Evolutionary conservation across 92 coral and sea anemone genomes (phyloP).

Genomic region (Micromussa lordhowensis): DNA sequence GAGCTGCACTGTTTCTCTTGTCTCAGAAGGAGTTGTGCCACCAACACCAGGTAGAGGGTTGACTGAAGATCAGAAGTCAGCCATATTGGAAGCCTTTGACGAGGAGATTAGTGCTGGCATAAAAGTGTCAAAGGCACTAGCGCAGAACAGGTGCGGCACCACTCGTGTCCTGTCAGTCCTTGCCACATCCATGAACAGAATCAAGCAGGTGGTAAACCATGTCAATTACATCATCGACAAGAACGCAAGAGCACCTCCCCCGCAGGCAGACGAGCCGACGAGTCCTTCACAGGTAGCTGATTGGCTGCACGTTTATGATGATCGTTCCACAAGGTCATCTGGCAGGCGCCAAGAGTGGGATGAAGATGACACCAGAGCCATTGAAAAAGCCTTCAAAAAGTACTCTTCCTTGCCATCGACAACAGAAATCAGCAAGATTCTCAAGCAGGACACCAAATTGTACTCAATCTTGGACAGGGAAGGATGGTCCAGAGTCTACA

Average conservation of each 20-base stretch:
- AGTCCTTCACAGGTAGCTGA: background rate
- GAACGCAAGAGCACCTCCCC: background rate
- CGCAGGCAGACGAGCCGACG: background rate
- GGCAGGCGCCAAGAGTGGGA: background rate
- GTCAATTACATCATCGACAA: too few relatives aligned
- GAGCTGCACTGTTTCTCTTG: too few relatives aligned
- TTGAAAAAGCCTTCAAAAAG: background rate
- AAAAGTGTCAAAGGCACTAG: too few relatives aligned
- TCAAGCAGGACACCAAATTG: background rate
- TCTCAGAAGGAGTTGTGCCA: too few relatives aligned
- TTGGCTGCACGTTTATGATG: background rate
- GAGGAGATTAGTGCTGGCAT: too few relatives aligned
- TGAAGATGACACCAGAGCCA: background rate
- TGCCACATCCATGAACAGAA: background rate
- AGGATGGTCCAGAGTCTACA: background rate
- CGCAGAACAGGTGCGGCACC: background rate
- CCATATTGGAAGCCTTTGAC: too few relatives aligned
- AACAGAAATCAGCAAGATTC: background rate
- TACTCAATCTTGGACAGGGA: background rate
- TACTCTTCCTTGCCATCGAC: background rate
- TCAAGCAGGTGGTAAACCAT: background rate
- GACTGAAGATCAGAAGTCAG: too few relatives aligned
- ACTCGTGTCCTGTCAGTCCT: background rate
- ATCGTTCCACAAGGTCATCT: background rate
- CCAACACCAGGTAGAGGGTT: too few relatives aligned